phyloP scores from a whole-genome alignment of 2,797 vertebrate genomes.

The Pelobates cultripes region DNA sequence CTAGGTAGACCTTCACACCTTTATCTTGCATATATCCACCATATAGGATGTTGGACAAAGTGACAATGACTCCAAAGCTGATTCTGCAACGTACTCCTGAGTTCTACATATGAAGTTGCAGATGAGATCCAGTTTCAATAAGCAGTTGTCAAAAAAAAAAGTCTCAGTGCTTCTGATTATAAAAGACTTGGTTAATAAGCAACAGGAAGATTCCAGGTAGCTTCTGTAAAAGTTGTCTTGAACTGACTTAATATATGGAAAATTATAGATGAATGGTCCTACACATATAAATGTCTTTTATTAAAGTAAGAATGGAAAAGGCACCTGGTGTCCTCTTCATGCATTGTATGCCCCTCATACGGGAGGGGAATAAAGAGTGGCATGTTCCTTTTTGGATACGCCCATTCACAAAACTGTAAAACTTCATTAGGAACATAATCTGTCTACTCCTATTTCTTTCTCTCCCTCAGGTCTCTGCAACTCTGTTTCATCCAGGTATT shows the following conservation, averaged over 20 bases:
- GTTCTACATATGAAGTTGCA: not conserved
- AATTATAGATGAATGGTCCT: conserved; percentile 31
- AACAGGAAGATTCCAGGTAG: conserved; percentile 23
- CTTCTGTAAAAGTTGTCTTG: conserved; percentile 13
- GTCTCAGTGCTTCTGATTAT: conserved; percentile 11
- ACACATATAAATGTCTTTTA: conserved; percentile 17
- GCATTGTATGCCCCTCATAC: not conserved
- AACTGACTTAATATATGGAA: not conserved
- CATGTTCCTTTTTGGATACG: not conserved
- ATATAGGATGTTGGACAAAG: not conserved
- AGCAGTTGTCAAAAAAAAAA: not conserved
- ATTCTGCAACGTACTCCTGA: not conserved
- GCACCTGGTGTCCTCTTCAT: conserved; percentile 32
- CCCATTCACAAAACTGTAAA: not conserved
- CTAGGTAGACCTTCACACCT: not conserved
- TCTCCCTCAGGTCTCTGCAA: not conserved
- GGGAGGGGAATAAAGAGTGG: not conserved
- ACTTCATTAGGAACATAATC: not conserved
- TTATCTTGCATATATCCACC: not conserved
- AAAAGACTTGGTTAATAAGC: conserved; percentile 7
- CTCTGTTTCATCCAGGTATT: not conserved
- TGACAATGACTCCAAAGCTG: not conserved
- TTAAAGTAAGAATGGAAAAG: conserved; percentile 40
- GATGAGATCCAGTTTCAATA: conserved; percentile 8
- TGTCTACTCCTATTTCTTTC: not conserved